These are phyloP conservation scores for Thymelicus sylvestris DNA, from an alignment of 2,888 invertebrate genomes.

Conservation along the genomic window DNA sequence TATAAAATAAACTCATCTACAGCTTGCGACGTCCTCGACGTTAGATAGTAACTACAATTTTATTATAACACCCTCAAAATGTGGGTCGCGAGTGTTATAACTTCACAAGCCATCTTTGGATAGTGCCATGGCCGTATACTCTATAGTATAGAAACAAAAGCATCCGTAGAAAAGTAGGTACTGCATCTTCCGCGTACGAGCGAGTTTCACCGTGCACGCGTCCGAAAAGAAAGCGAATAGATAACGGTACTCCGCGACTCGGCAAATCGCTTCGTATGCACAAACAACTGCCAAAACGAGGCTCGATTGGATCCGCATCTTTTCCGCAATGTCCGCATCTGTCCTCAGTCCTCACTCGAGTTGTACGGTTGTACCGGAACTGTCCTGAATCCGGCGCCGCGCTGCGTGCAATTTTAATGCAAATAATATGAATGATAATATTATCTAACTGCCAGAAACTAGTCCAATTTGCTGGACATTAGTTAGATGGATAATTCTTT, in stretches of 20 bases:
- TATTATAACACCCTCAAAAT: too few species aligned
- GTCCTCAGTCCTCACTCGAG: background rate
- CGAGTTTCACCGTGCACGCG: constrained; percentile 49
- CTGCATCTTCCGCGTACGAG: constrained; percentile 38
- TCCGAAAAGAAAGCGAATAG: constrained; percentile 74
- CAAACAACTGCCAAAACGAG: constrained; percentile 15
- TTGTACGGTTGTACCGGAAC: background rate
- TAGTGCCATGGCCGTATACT: too few species aligned
- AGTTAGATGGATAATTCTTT: too few species aligned
- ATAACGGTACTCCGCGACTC: constrained; percentile 68
- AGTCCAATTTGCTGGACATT: too few species aligned
- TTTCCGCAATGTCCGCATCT: background rate
- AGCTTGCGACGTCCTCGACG: too few species aligned
- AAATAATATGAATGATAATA: too few species aligned
- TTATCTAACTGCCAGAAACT: too few species aligned
- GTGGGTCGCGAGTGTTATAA: too few species aligned
- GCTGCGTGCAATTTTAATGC: background rate
- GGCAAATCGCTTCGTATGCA: constrained; percentile 39
- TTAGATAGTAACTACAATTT: too few species aligned
- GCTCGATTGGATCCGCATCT: constrained; percentile 9
- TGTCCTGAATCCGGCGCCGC: background rate
- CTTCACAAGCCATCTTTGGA: too few species aligned
- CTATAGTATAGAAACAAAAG: background rate
- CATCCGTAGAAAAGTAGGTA: constrained; percentile 10
- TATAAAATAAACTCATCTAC: too few species aligned